These are phyloP conservation scores for Epizoanthus stellaris DNA, from an alignment of 92 coral and sea anemone genomes.

Conservation along the genomic window DNA sequence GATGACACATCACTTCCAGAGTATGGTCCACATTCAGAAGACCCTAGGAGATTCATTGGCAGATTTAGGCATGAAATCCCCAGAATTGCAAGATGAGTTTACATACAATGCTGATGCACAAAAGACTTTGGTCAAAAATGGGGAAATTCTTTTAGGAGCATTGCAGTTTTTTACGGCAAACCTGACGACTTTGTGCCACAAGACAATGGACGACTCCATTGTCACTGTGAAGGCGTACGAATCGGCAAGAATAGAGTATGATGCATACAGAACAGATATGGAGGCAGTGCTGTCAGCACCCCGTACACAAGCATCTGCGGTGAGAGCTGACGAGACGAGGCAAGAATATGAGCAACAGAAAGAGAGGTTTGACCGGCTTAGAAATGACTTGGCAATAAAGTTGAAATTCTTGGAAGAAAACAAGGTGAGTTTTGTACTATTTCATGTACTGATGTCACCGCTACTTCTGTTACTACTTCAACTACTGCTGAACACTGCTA, in stretches of 20 bases:
- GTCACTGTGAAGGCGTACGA: slow-evolving; percentile 94
- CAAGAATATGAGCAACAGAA: slow-evolving; percentile 89
- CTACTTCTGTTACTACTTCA: no score
- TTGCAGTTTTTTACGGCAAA: slow-evolving; percentile 89
- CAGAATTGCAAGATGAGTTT: slow-evolving; percentile 96
- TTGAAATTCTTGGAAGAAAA: slow-evolving; percentile 96
- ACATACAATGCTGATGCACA: slow-evolving; percentile 93
- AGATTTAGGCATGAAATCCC: slow-evolving; percentile 97
- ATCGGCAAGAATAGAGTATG: slow-evolving; percentile 95
- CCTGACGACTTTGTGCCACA: slow-evolving; percentile 89
- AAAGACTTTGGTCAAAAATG: slow-evolving; percentile 90
- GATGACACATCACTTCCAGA: slow-evolving; percentile 89
- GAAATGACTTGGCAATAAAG: slow-evolving; percentile 90
- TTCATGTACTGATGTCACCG: no score
- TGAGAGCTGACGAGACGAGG: slow-evolving; percentile 84
- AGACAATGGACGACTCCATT: slow-evolving; percentile 98
- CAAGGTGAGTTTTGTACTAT: slow-evolving; percentile 63
- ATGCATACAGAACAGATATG: slow-evolving; percentile 98
- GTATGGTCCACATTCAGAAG: slow-evolving; percentile 88
- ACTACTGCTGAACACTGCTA: no score
- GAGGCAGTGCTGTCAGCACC: slow-evolving; percentile 73
- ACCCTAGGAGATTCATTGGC: slow-evolving; percentile 85
- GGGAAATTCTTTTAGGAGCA: slow-evolving; percentile 95
- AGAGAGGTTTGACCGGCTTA: slow-evolving; percentile 87
- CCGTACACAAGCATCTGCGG: slow-evolving; percentile 78